Evolutionary conservation across 2,888 invertebrate genomes (phyloP), one percentile per base, ranked within the genome.

Genomic region (Alviniconcha strummeri): DNA sequence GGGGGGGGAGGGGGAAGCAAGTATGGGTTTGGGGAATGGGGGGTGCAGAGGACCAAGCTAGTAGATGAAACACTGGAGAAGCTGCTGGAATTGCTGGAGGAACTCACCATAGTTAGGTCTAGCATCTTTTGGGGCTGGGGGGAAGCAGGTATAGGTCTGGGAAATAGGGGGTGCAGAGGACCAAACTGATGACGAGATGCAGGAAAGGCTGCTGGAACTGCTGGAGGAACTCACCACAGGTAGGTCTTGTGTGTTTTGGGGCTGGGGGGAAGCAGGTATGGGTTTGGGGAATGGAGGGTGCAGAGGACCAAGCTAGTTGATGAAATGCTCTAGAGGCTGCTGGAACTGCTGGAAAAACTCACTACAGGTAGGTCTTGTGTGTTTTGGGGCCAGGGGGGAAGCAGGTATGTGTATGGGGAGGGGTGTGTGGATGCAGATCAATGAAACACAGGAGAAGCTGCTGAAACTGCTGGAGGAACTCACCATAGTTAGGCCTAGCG

Each of bases 41-140:
- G n/a, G n/a, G n/a, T 99, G 71, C 99, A 99, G 94, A 95, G 99
- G 85, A 99, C 99, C 0, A 96, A 98, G 82, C 95, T 98, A 81
- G 97, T 99, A 69, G 99, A 99, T 93, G 98, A 98, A 93, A 98
- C 99, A 7, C 98, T 99, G 94, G 98, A 98, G 94, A 98, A 98
- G 91, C 95, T 99, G 75, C 95, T 99, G 13, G 97, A 98, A 92
- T 95, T 98, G 90, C 95, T 99, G 19, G 98, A 99, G 94, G 98
- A 98, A 94, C 97, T 99, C 96, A 99, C 98, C 0, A 97, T 97
- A 6, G 97, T 96, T 96, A 90, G 85, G 89, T 84, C 75, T 1
- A 1, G 36, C 3, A 3, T 36, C 1, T 36, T 36, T 36, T 36
- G 36, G 3, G 36, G 36, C 0, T 36, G 3, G 36, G 36, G 3